Evolutionary conservation across 2,797 vertebrate species (phyloP).

Genomic region (Harpagifer antarcticus): DNA sequence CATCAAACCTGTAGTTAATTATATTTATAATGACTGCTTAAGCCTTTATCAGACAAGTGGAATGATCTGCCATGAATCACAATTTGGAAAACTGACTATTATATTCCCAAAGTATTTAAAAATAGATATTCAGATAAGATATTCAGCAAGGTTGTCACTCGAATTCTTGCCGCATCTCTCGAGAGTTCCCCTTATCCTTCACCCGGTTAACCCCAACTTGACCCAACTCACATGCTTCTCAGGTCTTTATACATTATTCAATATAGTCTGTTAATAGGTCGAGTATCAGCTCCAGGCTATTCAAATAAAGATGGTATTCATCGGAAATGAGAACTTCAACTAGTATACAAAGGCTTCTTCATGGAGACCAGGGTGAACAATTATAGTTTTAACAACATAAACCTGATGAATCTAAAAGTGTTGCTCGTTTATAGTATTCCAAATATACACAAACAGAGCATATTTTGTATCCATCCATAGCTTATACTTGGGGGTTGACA

Average conservation of each 20-base stretch:
- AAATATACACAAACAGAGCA: background rate
- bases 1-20: slow-evolving; percentile 6
- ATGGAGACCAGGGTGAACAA: background rate
- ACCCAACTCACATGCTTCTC: slow-evolving; percentile 1
- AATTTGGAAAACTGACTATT: background rate
- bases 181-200: background rate
- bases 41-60: slow-evolving; percentile 8
- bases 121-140: background rate
- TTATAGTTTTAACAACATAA: background rate
- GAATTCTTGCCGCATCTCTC: background rate
- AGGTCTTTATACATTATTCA: slow-evolving; percentile 13
- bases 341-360: background rate
- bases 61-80: background rate
- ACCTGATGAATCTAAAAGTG: background rate
- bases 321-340: background rate
- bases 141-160: background rate
- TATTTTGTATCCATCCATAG: background rate
- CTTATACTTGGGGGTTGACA: background rate
- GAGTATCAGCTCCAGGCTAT: background rate
- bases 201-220: background rate
- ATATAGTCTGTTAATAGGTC: background rate
- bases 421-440: background rate
- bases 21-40: slow-evolving; percentile 6
- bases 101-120: background rate
- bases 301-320: slow-evolving; percentile 13